A percentile compares a stretch with the other conserved stretches of the same genome.
Conservation (phyloP, 2,113 vertebrate genomes). For the Porphyrio hochstetteri region DNA sequence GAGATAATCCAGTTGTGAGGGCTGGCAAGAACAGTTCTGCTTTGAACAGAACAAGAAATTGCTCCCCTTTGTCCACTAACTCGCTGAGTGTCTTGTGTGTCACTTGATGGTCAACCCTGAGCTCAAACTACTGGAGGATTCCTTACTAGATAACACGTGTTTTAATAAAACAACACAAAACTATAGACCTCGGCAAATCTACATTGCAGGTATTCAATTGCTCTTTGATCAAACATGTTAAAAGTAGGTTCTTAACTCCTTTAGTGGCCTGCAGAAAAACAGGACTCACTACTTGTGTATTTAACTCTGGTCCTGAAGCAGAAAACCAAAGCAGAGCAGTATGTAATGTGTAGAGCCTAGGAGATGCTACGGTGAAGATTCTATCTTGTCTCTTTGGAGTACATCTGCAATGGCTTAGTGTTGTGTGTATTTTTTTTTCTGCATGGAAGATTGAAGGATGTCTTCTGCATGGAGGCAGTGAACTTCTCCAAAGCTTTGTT, state of each 20-base stretch:
- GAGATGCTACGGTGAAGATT: not conserved
- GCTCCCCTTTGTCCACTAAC: not conserved
- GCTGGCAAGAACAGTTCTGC: not conserved
- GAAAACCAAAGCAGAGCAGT: not conserved
- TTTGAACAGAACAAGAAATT: not conserved
- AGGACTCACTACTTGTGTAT: not conserved
- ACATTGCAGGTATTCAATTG: not conserved
- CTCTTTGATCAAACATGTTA: not conserved
- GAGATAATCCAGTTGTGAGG: not conserved
- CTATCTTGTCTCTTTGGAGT: not conserved
- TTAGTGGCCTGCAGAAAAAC: not conserved
- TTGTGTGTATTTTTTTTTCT: not conserved
- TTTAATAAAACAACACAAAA: not conserved
- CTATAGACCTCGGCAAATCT: not conserved
- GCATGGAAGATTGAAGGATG: not conserved
- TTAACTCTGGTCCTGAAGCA: not conserved
- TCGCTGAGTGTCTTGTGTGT: not conserved
- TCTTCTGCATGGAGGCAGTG: not conserved
- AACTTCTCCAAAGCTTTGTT: not conserved
- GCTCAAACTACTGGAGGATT: not conserved
- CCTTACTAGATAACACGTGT: not conserved
- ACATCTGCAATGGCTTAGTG: not conserved
- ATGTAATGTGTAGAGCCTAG: not conserved
- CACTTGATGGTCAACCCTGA: not conserved
- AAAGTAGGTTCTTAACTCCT: not conserved